Evolutionary conservation across 2,113 vertebrate species (phyloP), one percentile per base, ranked within the genome.

Genomic region (Grammomys dolichurus): DNA sequence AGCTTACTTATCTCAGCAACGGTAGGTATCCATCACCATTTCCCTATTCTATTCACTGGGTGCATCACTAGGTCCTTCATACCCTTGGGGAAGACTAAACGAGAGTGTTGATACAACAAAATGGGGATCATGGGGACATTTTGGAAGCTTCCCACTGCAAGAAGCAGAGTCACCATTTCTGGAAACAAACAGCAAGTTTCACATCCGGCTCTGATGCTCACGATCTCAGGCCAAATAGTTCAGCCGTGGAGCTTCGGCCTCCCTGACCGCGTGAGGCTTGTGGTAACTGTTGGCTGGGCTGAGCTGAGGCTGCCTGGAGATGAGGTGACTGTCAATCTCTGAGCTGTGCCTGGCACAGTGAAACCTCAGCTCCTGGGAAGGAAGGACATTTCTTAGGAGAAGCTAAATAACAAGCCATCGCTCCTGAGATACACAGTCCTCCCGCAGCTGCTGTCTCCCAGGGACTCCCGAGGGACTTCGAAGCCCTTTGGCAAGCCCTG

Each of bases 231-330:
- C 28, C 51, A 28, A 78, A 0, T 7, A 60, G 43, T 46, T 87
- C 46, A 33, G 9, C 75, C 43, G 33, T 3, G 13, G 67, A 86
- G 63, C 26, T 87, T 58, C 7, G 5, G 84, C 7, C 5, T 73
- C 76, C 76, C 65, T 51, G 2, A 12, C 43, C 13, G 0, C 51
- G 69, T 72, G 36, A 9, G 17, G 82, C 33, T 48, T 1, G 0
- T 6, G n/a, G 76, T 60, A 12, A 65, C n/a, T 12, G 7, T 13
- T 36, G 0, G 1, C 5, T 36, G 56, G 54, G 26, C 0, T n/a
- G 46, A 58, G 36, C 0, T 16, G 46, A 65, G 31, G 69, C 46
- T 87, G 77, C 46, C 9, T 1, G 16, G 90, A 86, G 13, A 40
- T 22, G 88, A 48, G 22, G 17, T 7, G 24, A 2, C 3, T 0